Evolutionary conservation across 2,888 invertebrate genomes (phyloP).

Genomic region (Conomelus anceps): DNA sequence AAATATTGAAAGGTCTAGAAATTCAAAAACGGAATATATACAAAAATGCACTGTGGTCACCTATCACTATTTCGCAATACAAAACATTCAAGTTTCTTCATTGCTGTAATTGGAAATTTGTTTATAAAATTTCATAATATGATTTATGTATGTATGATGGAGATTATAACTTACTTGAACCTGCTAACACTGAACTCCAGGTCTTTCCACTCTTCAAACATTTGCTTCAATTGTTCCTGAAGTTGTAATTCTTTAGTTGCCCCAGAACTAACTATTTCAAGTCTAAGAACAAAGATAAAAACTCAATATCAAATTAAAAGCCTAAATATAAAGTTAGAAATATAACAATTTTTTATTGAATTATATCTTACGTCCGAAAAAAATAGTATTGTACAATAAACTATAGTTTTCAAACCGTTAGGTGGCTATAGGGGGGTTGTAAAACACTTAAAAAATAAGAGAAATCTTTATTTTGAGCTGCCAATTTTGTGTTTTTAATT

Average conservation of each 20-base stretch:
- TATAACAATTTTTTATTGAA: background rate
- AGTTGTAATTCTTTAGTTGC: constrained; percentile 73
- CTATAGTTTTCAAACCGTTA: no score
- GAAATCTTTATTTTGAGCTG: no score
- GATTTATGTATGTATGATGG: background rate
- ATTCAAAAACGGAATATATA: no score
- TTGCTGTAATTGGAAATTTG: constrained; percentile 40
- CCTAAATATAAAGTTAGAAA: background rate
- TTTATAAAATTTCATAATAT: background rate
- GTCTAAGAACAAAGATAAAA: constrained; percentile 36
- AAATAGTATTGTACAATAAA: no score
- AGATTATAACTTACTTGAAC: constrained; percentile 42
- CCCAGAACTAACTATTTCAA: constrained; percentile 73
- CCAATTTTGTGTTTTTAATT: no score
- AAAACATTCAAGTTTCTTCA: no score
- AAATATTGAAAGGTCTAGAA: no score
- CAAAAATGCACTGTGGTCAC: no score
- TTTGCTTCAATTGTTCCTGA: constrained; percentile 64
- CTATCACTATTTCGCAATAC: no score
- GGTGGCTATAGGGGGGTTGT: no score
- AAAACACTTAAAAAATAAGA: no score
- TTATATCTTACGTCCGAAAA: no score
- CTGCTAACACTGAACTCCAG: constrained; percentile 58
- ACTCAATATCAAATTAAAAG: background rate
- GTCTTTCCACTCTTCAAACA: constrained; percentile 75